A percentile compares a stretch with the other conserved stretches of the same genome.
phyloP scores from a whole-genome alignment of 2,113 vertebrate species.

The Cisticola juncidis region DNA sequence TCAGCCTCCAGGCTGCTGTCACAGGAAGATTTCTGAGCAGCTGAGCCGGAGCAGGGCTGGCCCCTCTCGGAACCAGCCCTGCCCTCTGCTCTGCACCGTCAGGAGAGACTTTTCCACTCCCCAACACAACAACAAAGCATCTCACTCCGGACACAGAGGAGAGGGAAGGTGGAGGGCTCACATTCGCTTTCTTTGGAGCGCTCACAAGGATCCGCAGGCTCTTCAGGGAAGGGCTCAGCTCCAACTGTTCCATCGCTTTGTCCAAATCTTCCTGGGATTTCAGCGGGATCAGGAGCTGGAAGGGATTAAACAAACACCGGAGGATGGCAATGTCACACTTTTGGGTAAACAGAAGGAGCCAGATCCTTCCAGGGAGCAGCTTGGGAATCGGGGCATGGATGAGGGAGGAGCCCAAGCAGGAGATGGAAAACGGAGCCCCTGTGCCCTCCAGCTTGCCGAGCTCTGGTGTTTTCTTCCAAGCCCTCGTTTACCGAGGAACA shows the following conservation, averaged over 20 bases:
- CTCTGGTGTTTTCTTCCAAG: conserved; percentile 12
- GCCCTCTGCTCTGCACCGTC: not conserved
- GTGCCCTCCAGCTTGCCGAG: not conserved
- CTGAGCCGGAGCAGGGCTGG: not conserved
- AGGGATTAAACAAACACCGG: conserved; percentile 57
- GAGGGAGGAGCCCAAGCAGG: not conserved
- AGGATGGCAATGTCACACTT: conserved; percentile 12
- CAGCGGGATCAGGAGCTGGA: conserved; percentile 82
- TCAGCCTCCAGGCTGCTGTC: not conserved
- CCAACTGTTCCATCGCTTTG: conserved; percentile 79
- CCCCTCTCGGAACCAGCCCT: not conserved
- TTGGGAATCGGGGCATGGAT: not conserved
- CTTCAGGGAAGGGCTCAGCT: conserved; percentile 78
- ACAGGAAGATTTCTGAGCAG: not conserved
- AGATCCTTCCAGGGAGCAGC: not conserved
- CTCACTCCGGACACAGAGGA: not conserved
- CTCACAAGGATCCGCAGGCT: conserved; percentile 85
- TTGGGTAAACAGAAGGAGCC: conserved; percentile 33
- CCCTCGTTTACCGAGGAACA: not conserved
- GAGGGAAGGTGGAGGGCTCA: conserved; percentile 68
- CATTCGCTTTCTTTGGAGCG: conserved; percentile 86
- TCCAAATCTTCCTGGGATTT: conserved; percentile 92
- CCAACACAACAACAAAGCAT: not conserved
- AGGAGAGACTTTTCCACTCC: not conserved
- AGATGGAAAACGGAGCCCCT: not conserved